These are phyloP conservation scores for Pangasianodon hypophthalmus DNA, from an alignment of 2,113 vertebrate species.

Conservation along the genomic window DNA sequence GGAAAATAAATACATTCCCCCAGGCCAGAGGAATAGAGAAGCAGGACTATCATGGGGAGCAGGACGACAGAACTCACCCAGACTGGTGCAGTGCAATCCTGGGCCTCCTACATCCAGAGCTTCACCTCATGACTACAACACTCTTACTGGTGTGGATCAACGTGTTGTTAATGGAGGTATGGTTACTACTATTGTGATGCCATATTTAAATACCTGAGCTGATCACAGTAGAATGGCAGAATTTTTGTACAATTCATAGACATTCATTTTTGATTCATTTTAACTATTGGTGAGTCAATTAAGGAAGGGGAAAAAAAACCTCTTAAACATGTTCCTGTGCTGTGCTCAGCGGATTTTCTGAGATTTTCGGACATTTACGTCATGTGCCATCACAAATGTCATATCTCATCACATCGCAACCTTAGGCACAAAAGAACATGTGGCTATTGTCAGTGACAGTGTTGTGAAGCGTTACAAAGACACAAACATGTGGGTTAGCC, in stretches of 20 bases:
- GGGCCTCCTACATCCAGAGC: constrained; percentile 84
- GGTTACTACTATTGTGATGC: neutral
- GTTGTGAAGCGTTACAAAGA: neutral
- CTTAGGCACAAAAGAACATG: neutral
- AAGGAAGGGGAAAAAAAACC: too few relatives aligned
- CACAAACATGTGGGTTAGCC: neutral
- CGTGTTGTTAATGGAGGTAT: constrained; percentile 97
- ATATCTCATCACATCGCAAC: neutral
- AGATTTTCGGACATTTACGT: neutral
- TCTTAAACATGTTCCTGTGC: neutral
- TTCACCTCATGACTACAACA: constrained; percentile 90
- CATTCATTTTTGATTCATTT: neutral
- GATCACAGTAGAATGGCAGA: neutral
- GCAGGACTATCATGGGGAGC: constrained; percentile 87
- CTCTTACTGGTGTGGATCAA: constrained; percentile 88
- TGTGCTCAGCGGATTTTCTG: neutral
- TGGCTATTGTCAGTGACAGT: neutral
- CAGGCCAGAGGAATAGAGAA: constrained; percentile 93
- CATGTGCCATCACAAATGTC: neutral
- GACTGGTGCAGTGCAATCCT: constrained; percentile 83
- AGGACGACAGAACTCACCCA: constrained; percentile 90
- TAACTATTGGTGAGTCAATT: neutral
- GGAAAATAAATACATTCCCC: constrained; percentile 97
- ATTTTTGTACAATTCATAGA: neutral
- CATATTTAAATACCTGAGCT: neutral